phyloP scores from a whole-genome alignment of 2,888 invertebrate species.

The Ophraella communa region DNA sequence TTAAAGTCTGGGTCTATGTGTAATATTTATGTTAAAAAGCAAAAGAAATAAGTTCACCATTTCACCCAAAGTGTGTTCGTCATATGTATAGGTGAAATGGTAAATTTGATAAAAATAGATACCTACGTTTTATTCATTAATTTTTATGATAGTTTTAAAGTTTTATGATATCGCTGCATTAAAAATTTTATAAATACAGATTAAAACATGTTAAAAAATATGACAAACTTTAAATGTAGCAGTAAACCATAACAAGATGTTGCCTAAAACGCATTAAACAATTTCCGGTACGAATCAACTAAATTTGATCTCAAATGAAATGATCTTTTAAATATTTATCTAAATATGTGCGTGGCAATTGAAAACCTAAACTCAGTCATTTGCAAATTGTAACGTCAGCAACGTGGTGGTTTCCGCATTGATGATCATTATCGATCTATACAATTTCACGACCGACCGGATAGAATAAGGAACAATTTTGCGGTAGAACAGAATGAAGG shows the following conservation, averaged over 20 bases:
- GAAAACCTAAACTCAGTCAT: neutral
- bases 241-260: no score
- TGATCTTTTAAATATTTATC: neutral
- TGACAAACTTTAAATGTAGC: no score
- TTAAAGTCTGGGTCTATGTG: constrained; percentile 27
- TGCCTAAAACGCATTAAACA: no score
- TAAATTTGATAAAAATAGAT: no score
- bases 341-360: neutral
- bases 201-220: no score
- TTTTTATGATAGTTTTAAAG: no score
- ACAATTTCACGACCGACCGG: neutral
- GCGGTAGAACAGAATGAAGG: neutral
- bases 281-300: no score
- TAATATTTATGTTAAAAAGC: constrained; percentile 19
- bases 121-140: no score
- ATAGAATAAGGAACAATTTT: constrained; percentile 3
- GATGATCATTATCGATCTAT: neutral
- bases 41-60: constrained; percentile 17
- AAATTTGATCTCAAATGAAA: no score
- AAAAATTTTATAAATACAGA: no score
- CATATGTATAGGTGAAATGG: constrained; percentile 18
- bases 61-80: constrained; percentile 14
- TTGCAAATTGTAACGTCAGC: neutral
- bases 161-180: no score
- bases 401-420: constrained; percentile 3